Base-by-base conservation (phyloP, 1,140 invertebrate species). In the Bursaphelenchus mucronatus region DNA sequence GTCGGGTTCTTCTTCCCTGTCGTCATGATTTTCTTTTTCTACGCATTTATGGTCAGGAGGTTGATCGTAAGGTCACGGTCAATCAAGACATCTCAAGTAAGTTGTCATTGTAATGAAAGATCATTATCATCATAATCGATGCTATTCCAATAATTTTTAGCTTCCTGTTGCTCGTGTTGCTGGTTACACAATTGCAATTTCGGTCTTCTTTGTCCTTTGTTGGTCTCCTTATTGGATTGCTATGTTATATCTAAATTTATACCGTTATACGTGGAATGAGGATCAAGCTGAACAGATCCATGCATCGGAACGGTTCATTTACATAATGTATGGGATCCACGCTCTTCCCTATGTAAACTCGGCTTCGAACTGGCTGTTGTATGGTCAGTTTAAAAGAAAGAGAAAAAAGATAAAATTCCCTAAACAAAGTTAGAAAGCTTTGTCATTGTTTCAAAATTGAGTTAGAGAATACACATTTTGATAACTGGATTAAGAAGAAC, bases 281-380 rank as follows among this genome's bases (percentile, higher is more conserved):
- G 17, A 13, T 43, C 70, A 71, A n/a, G 39, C 39, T 15, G 55
- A 68, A 40, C 63, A 54, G 40, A 64, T 58, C 9, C 15, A 19
- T 40, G 57, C 59, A 9, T n/a, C 9, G 30, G 15, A 30, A n/a
- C 1, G 57, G 4, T 68, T 77, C 56, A 71, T 76, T 43, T 62
- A 67, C 43, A 56, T 74, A 40, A 79, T 79, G 76, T 79, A 79
- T 64, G 78, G 76, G 6, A 71, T 79, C 30, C 77, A 79, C 52
- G 71, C 78, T n/a, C 62, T 79, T 3, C 78, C 77, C 19, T 79
- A 79, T 61, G 61, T 81, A 51, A 78, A 79, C 54, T 78, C 75
- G 19, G 67, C 78, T 39, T 76, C 63, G 15, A 79, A 79, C 50
- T 79, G 77, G 69, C 64, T 79, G 9, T 63, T 79, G 11, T 79